Conservation (phyloP, 2,888 invertebrate species). For the Troglohyphantes excavatus region DNA sequence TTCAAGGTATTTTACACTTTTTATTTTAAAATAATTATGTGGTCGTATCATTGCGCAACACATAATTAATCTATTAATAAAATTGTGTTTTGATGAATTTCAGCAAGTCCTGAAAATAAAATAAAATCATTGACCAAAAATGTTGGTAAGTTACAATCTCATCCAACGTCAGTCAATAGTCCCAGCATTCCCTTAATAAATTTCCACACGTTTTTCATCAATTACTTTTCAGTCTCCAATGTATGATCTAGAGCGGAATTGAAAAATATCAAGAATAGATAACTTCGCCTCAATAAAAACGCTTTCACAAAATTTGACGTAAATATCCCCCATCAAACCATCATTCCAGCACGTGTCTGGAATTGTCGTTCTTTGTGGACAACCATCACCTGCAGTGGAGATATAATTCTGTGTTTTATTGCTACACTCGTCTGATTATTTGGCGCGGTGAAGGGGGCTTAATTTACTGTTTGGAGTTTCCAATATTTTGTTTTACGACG, state of each 20-base stretch:
- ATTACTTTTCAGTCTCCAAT: neutral
- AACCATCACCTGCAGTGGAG: neutral
- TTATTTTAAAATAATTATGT: no score
- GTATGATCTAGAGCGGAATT: neutral
- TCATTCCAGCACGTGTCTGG: constrained; percentile 52
- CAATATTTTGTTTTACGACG: constrained; percentile 64
- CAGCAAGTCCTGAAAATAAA: no score
- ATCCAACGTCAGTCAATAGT: no score
- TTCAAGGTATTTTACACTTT: no score
- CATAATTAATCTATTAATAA: no score
- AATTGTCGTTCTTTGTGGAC: constrained; percentile 46
- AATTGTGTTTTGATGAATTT: no score
- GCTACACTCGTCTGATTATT: constrained; percentile 58
- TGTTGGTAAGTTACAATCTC: no score
- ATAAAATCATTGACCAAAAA: no score
- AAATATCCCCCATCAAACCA: constrained; percentile 54
- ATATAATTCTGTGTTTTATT: constrained; percentile 39
- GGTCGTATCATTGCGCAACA: no score
- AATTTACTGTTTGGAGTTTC: constrained; percentile 65
- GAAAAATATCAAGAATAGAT: constrained; percentile 24
- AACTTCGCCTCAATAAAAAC: constrained; percentile 43
- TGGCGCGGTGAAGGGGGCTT: constrained; percentile 17
- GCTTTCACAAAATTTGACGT: constrained; percentile 28
- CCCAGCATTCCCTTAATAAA: no score
- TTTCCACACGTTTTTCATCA: no score